Evolutionary conservation across 2,888 invertebrate genomes (phyloP).

Genomic region (Pyrrhosoma nymphula): DNA sequence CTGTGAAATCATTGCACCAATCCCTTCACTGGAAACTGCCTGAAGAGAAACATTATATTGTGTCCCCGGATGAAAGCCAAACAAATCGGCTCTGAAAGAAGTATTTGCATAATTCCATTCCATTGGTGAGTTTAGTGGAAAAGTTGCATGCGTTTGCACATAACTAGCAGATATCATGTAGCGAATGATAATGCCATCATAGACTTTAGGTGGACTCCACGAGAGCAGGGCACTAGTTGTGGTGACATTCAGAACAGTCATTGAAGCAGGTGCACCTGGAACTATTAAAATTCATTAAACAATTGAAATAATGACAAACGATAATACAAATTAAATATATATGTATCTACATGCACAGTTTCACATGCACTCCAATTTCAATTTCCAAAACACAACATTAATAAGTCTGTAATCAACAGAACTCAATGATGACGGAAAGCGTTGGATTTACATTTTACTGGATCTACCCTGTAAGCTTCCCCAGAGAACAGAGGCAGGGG

Average conservation of each 20-base stretch:
- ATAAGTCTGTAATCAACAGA: too few relatives aligned
- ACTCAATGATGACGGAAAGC: too few relatives aligned
- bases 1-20: conserved; percentile 81
- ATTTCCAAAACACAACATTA: too few relatives aligned
- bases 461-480: too few relatives aligned
- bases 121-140: conserved; percentile 73
- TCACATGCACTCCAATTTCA: too few relatives aligned
- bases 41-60: conserved; percentile 87
- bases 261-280: conserved; percentile 85
- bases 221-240: conserved; percentile 81
- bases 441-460: too few relatives aligned
- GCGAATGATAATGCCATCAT: conserved; percentile 78
- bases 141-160: conserved; percentile 72
- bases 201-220: conserved; percentile 79
- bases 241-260: conserved; percentile 82
- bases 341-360: too few relatives aligned
- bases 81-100: conserved; percentile 76
- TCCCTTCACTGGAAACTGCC: conserved; percentile 82
- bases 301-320: too few relatives aligned
- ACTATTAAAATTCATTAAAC: conserved; percentile 76
- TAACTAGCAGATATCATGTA: conserved; percentile 78
- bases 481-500: too few relatives aligned
- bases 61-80: conserved; percentile 85
- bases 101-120: conserved; percentile 74
- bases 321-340: too few relatives aligned